phyloP scores from a whole-genome alignment of 2,888 invertebrate species.

The Molorchus minor region DNA sequence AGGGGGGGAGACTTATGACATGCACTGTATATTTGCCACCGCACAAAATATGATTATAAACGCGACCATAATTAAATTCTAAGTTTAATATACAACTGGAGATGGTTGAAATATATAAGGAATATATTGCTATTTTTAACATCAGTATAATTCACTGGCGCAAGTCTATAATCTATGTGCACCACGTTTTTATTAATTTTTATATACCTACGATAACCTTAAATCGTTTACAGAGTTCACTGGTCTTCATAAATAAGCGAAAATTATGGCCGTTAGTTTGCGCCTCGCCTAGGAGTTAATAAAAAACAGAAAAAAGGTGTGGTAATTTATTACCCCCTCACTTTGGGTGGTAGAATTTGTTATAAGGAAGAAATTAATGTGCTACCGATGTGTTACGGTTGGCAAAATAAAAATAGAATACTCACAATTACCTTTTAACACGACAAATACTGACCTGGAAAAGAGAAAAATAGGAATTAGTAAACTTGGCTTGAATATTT shows the following conservation, averaged over 20 bases:
- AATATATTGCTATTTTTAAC: too few relatives aligned
- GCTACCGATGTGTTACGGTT: background rate
- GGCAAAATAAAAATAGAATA: constrained; percentile 5
- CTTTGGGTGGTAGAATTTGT: background rate
- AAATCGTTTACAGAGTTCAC: background rate
- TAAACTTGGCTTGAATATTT: too few relatives aligned
- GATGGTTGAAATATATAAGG: too few relatives aligned
- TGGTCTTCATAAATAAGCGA: background rate
- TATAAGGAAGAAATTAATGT: background rate
- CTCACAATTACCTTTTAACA: background rate
- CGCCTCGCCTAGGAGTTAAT: constrained; percentile 1
- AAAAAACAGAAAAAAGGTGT: constrained; percentile 1
- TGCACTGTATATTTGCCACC: too few relatives aligned
- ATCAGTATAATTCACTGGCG: too few relatives aligned
- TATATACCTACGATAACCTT: too few relatives aligned
- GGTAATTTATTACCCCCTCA: background rate
- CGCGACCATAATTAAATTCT: too few relatives aligned
- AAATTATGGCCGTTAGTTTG: background rate
- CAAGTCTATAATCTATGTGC: too few relatives aligned
- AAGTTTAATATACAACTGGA: too few relatives aligned
- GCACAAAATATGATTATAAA: too few relatives aligned
- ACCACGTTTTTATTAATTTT: too few relatives aligned
- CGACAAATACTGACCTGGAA: constrained; percentile 14
- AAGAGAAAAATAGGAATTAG: constrained; percentile 9
- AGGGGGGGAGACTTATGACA: too few relatives aligned